These are phyloP conservation scores for Neosalanx taihuensis DNA, from an alignment of 2,797 vertebrate species.

Conservation along the genomic window DNA sequence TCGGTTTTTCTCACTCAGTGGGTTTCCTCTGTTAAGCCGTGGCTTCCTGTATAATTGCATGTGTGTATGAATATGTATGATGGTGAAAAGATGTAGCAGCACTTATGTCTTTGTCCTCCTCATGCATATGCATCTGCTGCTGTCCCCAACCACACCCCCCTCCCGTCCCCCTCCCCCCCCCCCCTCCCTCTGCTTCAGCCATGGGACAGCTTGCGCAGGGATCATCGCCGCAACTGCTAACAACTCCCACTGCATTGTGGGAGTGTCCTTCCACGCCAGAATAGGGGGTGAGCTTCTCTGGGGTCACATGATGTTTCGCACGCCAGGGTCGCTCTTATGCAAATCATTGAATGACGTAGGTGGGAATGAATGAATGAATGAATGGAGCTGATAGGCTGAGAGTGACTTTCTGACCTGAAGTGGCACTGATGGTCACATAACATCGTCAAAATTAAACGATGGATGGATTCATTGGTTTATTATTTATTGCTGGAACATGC, in stretches of 20 bases:
- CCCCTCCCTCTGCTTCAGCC: constrained; percentile 71
- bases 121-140: constrained; percentile 60
- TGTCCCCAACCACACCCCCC: neutral
- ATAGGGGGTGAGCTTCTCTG: constrained; percentile 84
- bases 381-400: no score
- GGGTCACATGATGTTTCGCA: neutral
- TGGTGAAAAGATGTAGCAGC: constrained; percentile 36
- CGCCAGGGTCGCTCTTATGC: neutral
- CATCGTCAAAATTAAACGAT: neutral
- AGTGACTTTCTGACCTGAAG: constrained; percentile 14
- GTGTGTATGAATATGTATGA: constrained; percentile 62
- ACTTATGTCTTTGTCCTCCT: constrained; percentile 61
- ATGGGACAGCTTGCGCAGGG: constrained; percentile 93
- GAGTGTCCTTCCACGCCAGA: constrained; percentile 88
- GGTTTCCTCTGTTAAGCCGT: neutral
- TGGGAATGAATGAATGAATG: neutral
- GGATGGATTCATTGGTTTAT: neutral
- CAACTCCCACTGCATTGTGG: constrained; percentile 88
- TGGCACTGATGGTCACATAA: constrained; percentile 14
- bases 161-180: constrained; percentile 13
- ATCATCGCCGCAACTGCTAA: constrained; percentile 90
- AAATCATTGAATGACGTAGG: neutral
- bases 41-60: constrained; percentile 50
- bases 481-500: neutral
- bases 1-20: constrained; percentile 15